Percentiles rank a stretch among this genome's conserved stretches.
Evolutionary conservation across 2,113 vertebrate genomes (phyloP).

Genomic region (Aegithalos caudatus): DNA sequence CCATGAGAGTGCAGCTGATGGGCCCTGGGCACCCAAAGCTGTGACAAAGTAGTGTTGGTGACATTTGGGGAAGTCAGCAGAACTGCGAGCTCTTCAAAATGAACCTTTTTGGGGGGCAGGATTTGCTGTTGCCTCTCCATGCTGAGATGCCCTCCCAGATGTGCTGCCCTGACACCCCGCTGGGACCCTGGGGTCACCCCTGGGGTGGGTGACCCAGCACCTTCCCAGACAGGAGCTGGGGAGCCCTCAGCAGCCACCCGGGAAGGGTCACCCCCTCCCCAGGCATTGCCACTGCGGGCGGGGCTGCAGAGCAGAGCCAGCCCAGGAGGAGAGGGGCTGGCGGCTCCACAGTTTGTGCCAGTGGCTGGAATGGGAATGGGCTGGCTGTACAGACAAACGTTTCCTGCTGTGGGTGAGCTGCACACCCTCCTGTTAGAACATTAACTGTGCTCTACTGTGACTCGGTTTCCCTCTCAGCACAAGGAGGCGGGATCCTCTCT

Average conservation of each 20-base stretch:
- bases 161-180: fast-evolving
- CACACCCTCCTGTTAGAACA: background rate
- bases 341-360: background rate
- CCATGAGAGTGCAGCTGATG: fast-evolving
- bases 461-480: background rate
- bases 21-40: fast-evolving
- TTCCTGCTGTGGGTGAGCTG: background rate
- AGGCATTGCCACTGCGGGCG: fast-evolving
- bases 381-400: fast-evolving
- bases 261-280: fast-evolving
- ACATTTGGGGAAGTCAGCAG: background rate
- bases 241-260: background rate
- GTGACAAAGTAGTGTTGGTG: fast-evolving
- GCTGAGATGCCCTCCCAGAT: background rate
- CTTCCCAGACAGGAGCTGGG: background rate
- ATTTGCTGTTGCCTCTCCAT: background rate
- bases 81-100: background rate
- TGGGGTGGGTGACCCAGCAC: background rate
- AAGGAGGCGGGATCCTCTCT: background rate
- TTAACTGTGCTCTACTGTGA: fast-evolving
- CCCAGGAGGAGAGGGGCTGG: background rate
- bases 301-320: background rate
- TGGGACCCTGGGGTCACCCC: background rate
- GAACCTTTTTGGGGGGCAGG: background rate
- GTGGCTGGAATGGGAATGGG: background rate